Base-by-base conservation (phyloP, 1,140 invertebrate species). In the Branchinecta lynchi region DNA sequence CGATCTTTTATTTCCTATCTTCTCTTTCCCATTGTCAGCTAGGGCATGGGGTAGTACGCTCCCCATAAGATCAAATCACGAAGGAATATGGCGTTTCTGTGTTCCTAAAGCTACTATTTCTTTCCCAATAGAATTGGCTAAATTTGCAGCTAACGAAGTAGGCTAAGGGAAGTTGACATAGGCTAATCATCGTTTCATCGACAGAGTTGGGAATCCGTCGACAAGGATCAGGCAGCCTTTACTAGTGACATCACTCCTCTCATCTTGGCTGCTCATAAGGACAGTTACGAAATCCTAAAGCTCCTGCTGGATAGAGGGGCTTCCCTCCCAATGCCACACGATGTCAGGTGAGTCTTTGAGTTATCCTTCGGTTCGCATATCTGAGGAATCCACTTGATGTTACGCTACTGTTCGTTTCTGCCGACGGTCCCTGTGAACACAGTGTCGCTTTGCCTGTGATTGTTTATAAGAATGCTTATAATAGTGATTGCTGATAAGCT, bases 261-360 rank as follows among this genome's bases (percentile, higher is more conserved):
- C 10, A 90, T 93, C 74, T 80, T 93, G 43, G 91, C 92, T 44
- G 89, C 91, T 44, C 92, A 95, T 78, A 87, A 87, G 78, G 92
- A 94, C 78, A 92, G 93, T 79, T 94, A 93, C 76, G 91, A 95
- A 81, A 93, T 95, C 73, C 80, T 94, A 0, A 93, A 93, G 79
- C 86, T 95, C 45, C 82, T 95, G 7, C 79, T 95, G 71, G 90
- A 93, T 79, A 82, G 90, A 71, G 91, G 92, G 43, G 90, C 91
- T 5, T 87, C 89, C 0, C 78, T 93, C 68, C 91, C 91, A 0
- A 86, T 89, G 77, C 91, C 91, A 72, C 91, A 93, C 80, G 89
- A 93, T 80, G 89, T 92, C 74, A 87, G 89, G 88, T 89, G 17
- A 15, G 12, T 15, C 51, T 6, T 3, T 6, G 12, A 60, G 17